Evolutionary conservation across 2,888 invertebrate genomes (phyloP).

Genomic region (Siphlonurus alternatus): DNA sequence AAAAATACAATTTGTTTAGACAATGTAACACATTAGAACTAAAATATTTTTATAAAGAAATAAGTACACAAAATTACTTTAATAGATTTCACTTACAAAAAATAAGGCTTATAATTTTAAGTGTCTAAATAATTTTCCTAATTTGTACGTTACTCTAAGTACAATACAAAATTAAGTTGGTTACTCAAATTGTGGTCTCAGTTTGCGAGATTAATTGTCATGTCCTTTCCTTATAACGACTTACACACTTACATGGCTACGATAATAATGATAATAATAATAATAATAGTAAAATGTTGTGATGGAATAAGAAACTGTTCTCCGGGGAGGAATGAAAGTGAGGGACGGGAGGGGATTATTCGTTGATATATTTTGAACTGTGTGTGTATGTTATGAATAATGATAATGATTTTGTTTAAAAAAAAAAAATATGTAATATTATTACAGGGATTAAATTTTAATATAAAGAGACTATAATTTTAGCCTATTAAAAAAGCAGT

Average conservation of each 20-base stretch:
- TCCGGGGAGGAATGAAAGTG: background rate
- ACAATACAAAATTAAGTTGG: background rate
- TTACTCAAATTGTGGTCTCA: background rate
- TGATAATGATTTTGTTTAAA: no score
- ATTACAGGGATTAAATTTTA: no score
- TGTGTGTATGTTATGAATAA: no score
- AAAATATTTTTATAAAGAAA: background rate
- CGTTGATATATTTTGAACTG: background rate
- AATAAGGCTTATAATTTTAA: no score
- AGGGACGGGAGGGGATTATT: background rate
- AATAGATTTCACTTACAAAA: no score
- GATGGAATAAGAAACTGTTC: background rate
- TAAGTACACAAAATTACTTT: no score
- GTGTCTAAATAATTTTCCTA: background rate
- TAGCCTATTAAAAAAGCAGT: no score
- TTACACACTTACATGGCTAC: background rate
- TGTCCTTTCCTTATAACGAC: background rate
- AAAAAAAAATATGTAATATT: no score
- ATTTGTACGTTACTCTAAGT: background rate
- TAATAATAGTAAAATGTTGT: background rate
- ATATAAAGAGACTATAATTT: no score
- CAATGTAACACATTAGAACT: background rate
- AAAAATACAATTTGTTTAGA: background rate
- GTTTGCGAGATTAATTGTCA: background rate
- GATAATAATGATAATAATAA: background rate